phyloP scores from a whole-genome alignment of 2,888 invertebrate species.

The Rotaria macrura region DNA sequence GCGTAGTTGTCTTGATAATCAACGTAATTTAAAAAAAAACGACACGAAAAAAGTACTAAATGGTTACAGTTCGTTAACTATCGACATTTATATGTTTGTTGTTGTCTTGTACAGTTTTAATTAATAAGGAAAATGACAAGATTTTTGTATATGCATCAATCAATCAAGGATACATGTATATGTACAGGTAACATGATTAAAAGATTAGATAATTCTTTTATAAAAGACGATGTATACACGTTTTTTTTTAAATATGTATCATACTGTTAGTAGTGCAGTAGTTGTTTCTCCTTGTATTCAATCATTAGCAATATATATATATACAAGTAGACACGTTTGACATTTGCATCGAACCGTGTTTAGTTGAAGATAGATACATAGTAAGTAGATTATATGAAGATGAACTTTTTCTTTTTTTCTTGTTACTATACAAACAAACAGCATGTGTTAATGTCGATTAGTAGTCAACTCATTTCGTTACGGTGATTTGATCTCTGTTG shows the following conservation, averaged over 20 bases:
- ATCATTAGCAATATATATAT: background rate
- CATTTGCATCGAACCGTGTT: background rate
- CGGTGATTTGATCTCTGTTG: background rate
- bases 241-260: background rate
- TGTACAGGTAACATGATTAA: background rate
- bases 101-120: background rate
- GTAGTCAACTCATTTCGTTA: constrained; percentile 1
- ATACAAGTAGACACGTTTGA: background rate
- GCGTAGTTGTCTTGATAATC: background rate
- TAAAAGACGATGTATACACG: background rate
- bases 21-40: background rate
- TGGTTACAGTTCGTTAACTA: background rate
- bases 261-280: background rate
- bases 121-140: background rate
- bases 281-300: background rate
- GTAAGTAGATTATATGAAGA: constrained; percentile 2
- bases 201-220: background rate
- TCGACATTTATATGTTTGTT: background rate
- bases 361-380: background rate
- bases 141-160: background rate
- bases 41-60: background rate
- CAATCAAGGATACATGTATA: background rate
- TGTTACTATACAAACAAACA: background rate
- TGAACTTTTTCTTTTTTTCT: background rate
- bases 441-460: background rate